A percentile compares a stretch with the other conserved stretches of the same genome.
Evolutionary conservation across 2,888 invertebrate species (phyloP).

Genomic region (Leptinotarsa rubiginosa): DNA sequence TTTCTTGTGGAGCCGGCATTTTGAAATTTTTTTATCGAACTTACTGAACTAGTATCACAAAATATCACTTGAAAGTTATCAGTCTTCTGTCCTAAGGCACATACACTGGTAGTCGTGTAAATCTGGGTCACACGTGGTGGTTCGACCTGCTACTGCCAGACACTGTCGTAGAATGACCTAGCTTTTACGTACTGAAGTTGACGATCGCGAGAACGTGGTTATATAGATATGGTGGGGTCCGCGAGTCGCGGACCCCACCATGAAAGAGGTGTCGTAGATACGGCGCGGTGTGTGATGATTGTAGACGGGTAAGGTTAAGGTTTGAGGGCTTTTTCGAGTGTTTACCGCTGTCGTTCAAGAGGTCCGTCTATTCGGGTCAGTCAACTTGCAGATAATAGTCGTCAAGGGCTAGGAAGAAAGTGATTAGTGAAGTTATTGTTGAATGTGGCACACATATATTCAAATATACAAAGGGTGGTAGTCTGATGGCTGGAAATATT

Average conservation of each 20-base stretch:
- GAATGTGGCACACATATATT: not conserved
- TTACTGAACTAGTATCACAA: conserved; percentile 61
- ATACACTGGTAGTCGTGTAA: conserved; percentile 44
- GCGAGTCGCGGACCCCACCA: conserved; percentile 25
- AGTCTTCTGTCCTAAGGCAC: conserved; percentile 52
- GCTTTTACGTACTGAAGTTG: conserved; percentile 52
- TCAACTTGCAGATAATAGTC: not conserved
- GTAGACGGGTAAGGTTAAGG: conserved; percentile 30
- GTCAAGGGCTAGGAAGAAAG: not conserved
- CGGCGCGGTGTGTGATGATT: conserved; percentile 16
- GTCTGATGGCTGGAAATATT: too few species aligned
- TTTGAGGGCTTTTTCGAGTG: conserved; percentile 32
- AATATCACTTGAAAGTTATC: conserved; percentile 54
- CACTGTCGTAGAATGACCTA: conserved; percentile 64
- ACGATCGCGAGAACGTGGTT: conserved; percentile 23
- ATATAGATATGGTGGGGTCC: conserved; percentile 32
- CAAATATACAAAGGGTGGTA: too few species aligned
- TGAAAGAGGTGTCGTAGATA: conserved; percentile 15
- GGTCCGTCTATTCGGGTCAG: conserved; percentile 7
- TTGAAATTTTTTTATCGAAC: conserved; percentile 42
- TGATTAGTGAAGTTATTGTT: not conserved
- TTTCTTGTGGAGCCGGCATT: conserved; percentile 60
- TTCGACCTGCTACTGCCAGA: conserved; percentile 64
- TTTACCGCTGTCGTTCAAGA: conserved; percentile 10
- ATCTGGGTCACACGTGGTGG: conserved; percentile 58